A percentile compares a stretch with the other conserved stretches of the same genome.
Conservation (phyloP, 1,140 invertebrate species). For the Eupeodes corollae region DNA sequence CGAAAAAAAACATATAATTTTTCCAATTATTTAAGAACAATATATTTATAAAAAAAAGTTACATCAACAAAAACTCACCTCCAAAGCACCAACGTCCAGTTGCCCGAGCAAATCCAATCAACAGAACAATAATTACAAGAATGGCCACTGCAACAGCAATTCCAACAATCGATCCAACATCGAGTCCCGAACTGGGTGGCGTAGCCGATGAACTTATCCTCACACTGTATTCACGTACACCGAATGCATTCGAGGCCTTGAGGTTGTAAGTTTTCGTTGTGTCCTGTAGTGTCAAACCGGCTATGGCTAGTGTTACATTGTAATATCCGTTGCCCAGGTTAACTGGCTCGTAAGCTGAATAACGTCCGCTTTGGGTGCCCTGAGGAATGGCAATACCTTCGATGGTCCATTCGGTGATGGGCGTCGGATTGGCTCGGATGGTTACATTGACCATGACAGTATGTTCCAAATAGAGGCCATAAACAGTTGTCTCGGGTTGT, state of each 20-base stretch:
- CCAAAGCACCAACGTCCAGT: constrained; percentile 73
- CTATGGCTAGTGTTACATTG: constrained; percentile 51
- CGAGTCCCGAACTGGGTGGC: constrained; percentile 51
- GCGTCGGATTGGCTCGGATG: constrained; percentile 54
- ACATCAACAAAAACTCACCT: constrained; percentile 52
- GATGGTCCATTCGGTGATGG: constrained; percentile 52
- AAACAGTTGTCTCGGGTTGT: constrained; percentile 43
- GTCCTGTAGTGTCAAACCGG: constrained; percentile 58
- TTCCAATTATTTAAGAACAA: no score
- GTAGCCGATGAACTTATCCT: constrained; percentile 45
- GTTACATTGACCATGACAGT: constrained; percentile 55
- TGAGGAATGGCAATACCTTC: constrained; percentile 45
- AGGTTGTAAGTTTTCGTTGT: constrained; percentile 57
- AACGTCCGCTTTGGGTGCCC: constrained; percentile 35
- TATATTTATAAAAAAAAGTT: background rate
- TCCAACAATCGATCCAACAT: constrained; percentile 60
- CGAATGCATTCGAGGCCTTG: constrained; percentile 51
- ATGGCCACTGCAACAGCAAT: constrained; percentile 58
- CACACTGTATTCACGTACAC: constrained; percentile 48
- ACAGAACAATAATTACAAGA: constrained; percentile 50
- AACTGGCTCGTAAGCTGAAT: constrained; percentile 24
- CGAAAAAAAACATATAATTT: no score
- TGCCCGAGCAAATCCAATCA: constrained; percentile 62
- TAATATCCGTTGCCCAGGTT: constrained; percentile 51
- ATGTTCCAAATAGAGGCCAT: constrained; percentile 57